phyloP scores from a whole-genome alignment of 2,797 vertebrate species.

The Sebastes umbrosus region DNA sequence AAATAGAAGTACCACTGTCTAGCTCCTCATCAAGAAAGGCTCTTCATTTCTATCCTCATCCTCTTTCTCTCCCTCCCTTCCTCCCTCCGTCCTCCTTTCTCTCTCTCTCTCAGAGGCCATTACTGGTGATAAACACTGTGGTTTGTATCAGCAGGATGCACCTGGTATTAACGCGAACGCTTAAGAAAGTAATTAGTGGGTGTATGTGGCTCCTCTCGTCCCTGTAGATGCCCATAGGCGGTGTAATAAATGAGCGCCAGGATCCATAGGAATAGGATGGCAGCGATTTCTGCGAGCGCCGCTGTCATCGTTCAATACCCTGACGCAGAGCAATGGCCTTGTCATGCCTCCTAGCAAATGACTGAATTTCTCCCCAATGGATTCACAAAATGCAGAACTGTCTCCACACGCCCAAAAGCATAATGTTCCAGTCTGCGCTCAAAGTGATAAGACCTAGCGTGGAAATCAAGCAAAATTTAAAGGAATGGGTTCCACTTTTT shows the following conservation, averaged over 20 bases:
- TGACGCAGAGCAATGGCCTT: slow-evolving; percentile 71
- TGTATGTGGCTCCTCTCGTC: slow-evolving; percentile 64
- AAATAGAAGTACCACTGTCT: slow-evolving; percentile 58
- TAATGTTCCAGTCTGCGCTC: slow-evolving; percentile 17
- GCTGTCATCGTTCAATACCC: slow-evolving; percentile 71
- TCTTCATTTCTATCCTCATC: slow-evolving; percentile 38
- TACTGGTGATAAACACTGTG: slow-evolving; percentile 79
- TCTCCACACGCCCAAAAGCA: not conserved
- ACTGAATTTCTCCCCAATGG: slow-evolving; percentile 55
- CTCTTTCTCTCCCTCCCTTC: not conserved
- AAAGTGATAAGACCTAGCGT: slow-evolving; percentile 4
- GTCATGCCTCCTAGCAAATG: slow-evolving; percentile 64
- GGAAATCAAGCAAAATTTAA: not conserved
- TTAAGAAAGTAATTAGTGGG: slow-evolving; percentile 82
- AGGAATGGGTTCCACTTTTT: not conserved
- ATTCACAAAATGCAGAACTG: slow-evolving; percentile 46
- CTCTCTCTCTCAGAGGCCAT: slow-evolving; percentile 65
- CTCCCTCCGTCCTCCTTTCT: not conserved
- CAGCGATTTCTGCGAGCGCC: slow-evolving; percentile 58
- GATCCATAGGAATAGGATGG: slow-evolving; percentile 72
- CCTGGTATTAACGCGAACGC: slow-evolving; percentile 78
- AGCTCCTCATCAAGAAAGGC: slow-evolving; percentile 61
- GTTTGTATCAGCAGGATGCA: slow-evolving; percentile 82
- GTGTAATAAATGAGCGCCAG: slow-evolving; percentile 68
- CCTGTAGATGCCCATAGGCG: slow-evolving; percentile 72